Evolutionary conservation across 2,113 vertebrate species (phyloP), one percentile per base, ranked within the genome.

Genomic region (Vanacampus margaritifer): DNA sequence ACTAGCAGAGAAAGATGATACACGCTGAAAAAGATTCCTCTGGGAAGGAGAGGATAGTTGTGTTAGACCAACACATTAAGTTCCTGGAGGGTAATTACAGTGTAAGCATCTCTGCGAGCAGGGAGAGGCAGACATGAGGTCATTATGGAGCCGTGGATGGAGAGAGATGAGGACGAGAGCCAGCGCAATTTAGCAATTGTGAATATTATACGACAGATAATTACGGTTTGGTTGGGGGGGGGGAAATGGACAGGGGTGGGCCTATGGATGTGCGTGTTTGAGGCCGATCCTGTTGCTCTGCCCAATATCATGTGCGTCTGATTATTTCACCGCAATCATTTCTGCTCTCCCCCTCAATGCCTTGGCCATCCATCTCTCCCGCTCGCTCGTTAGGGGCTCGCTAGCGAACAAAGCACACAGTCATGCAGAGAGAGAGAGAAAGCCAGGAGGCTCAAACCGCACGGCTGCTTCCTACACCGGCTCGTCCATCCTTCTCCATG

Each of bases 131-230:
- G 88, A 90, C 88, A 81, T 88, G 85, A 89, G 84, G 86, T 90
- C 87, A 89, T 88, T 79, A 86, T 62, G 56, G 72, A 73, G 75
- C 79, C 83, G 87, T 87, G 80, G 67, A 81, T 77, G 80, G 73
- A 80, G 80, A 86, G 73, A 78, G 83, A 82, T 68, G 81, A 69
- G 75, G 82, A 84, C 51, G 48, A 75, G 73, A 78, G 76, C 88
- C 86, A 86, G 75, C 74, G 87, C 78, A 86, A 86, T 88, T 90
- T 89, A 86, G 85, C 78, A 74, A 86, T 88, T 88, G 48, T 77
- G 79, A 88, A 88, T 88, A 88, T 87, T 89, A 86, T 87, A 88
- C 80, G 71, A 85, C 82, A 83, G 86, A 84, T 87, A 88, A 87
- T 89, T 88, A 89, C 87, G 80, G 84, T 81, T 84, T 84, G 82